These are phyloP conservation scores for Drosophila anceps DNA, from an alignment of 2,888 invertebrate genomes.

Conservation along the genomic window DNA sequence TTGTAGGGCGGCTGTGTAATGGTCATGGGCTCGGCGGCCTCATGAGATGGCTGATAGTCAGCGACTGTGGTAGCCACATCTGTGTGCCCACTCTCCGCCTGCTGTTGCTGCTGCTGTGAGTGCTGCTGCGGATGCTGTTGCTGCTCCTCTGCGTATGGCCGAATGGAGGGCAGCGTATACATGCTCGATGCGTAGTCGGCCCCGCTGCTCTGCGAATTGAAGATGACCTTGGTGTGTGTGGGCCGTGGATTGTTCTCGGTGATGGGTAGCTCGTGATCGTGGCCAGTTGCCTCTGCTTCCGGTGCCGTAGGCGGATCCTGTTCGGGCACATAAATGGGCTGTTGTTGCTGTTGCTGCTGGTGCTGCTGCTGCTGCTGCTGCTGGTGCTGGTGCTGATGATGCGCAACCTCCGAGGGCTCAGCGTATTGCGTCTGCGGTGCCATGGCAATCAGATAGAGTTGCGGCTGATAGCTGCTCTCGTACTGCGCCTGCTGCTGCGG, in stretches of 20 bases:
- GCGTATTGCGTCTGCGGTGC: conserved; percentile 60
- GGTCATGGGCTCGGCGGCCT: conserved; percentile 46
- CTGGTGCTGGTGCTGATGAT: conserved; percentile 36
- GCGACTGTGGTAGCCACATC: conserved; percentile 24
- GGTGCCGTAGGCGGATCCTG: conserved; percentile 52
- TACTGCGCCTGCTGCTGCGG: conserved; percentile 56
- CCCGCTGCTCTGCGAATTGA: conserved; percentile 62
- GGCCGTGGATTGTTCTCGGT: conserved; percentile 84
- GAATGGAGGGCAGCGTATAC: conserved; percentile 76
- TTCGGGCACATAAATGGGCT: conserved; percentile 76
- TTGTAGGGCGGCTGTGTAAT: conserved; percentile 83
- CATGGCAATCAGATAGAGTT: conserved; percentile 82
- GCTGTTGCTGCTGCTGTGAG: conserved; percentile 48
- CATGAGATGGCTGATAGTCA: conserved; percentile 38
- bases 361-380: conserved; percentile 20
- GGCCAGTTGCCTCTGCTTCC: conserved; percentile 36
- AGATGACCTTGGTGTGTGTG: conserved; percentile 84
- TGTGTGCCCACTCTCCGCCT: conserved; percentile 38
- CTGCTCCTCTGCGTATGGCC: conserved; percentile 62
- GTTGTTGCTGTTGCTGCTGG: conserved; percentile 38
- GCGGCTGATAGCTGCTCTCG: conserved; percentile 71
- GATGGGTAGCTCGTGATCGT: conserved; percentile 61
- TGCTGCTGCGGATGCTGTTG: conserved; percentile 53
- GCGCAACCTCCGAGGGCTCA: conserved; percentile 14
- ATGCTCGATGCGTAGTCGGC: conserved; percentile 70